A percentile compares a stretch with the other conserved stretches of the same genome.
These are phyloP conservation scores for Mus pahari DNA, from an alignment of 2,113 vertebrate genomes.

Conservation along the genomic window DNA sequence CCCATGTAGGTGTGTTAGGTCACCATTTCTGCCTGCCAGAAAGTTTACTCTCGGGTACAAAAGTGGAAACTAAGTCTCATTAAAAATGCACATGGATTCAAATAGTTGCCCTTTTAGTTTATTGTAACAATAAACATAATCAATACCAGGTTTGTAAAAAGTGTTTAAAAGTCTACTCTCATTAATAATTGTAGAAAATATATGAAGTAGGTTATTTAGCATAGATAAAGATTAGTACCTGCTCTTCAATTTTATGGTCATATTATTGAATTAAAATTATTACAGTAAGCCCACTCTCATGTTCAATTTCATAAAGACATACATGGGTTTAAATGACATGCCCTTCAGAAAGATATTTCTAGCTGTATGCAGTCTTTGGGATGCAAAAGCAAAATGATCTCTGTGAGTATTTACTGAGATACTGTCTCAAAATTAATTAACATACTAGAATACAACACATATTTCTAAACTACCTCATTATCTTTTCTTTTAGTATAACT, in stretches of 20 bases:
- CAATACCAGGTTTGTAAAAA: background rate
- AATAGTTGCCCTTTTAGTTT: background rate
- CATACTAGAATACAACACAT: no score
- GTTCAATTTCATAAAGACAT: background rate
- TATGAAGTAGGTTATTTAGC: background rate
- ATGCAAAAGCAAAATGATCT: no score
- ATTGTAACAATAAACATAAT: background rate
- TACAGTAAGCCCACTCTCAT: background rate
- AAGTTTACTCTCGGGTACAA: background rate
- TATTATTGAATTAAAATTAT: constrained; percentile 27
- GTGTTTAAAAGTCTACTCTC: background rate
- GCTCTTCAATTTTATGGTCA: background rate
- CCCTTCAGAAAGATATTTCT: no score
- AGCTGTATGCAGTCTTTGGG: no score
- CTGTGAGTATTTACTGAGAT: no score
- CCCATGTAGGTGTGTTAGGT: background rate
- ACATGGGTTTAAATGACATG: background rate
- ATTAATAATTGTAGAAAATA: background rate
- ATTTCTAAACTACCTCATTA: no score
- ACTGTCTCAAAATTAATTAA: no score
- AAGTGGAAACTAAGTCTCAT: background rate
- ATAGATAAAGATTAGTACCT: background rate
- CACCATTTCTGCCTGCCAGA: background rate
- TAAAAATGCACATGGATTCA: background rate
- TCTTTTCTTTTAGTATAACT: no score